These are phyloP conservation scores for Cephus spinipes DNA, from an alignment of 2,888 invertebrate genomes.

Conservation along the genomic window DNA sequence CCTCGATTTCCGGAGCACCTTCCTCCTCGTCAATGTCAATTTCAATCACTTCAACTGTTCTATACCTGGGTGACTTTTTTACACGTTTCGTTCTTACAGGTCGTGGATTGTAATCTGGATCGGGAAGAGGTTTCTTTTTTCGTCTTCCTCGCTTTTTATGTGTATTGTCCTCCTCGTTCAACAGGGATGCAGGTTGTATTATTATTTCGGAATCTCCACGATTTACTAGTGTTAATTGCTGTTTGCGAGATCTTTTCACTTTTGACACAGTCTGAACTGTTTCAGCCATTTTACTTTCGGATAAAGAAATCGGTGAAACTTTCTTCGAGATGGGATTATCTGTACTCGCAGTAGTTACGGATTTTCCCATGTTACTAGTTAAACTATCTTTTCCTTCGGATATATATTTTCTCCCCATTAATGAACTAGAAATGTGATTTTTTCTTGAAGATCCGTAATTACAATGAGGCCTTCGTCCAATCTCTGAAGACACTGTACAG, in stretches of 20 bases:
- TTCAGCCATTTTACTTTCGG: slow-evolving; percentile 21
- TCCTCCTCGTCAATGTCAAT: slow-evolving; percentile 57
- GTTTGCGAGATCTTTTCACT: slow-evolving; percentile 60
- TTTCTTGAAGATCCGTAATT: slow-evolving; percentile 12
- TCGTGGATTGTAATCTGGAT: slow-evolving; percentile 47
- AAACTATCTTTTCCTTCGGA: slow-evolving; percentile 1
- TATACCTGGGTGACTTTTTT: slow-evolving; percentile 24
- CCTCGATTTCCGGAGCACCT: slow-evolving; percentile 19
- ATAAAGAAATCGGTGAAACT: slow-evolving; percentile 21
- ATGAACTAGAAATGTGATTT: slow-evolving; percentile 19
- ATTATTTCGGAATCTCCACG: slow-evolving; percentile 63
- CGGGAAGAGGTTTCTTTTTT: slow-evolving; percentile 40
- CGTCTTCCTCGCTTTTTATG: slow-evolving; percentile 46
- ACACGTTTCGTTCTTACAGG: slow-evolving; percentile 33
- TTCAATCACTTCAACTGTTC: slow-evolving; percentile 56
- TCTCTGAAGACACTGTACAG: neutral
- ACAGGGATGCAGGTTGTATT: slow-evolving; percentile 57
- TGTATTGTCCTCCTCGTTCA: slow-evolving; percentile 39
- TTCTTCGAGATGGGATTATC: neutral
- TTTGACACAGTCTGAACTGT: slow-evolving; percentile 24
- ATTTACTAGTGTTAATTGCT: slow-evolving; percentile 60
- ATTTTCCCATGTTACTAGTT: neutral
- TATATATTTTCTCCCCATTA: slow-evolving; percentile 17
- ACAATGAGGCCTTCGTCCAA: neutral
- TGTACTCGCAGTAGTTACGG: slow-evolving; percentile 14